Evolutionary conservation across 1,140 invertebrate genomes (phyloP).

Genomic region (Achroia grisella): DNA sequence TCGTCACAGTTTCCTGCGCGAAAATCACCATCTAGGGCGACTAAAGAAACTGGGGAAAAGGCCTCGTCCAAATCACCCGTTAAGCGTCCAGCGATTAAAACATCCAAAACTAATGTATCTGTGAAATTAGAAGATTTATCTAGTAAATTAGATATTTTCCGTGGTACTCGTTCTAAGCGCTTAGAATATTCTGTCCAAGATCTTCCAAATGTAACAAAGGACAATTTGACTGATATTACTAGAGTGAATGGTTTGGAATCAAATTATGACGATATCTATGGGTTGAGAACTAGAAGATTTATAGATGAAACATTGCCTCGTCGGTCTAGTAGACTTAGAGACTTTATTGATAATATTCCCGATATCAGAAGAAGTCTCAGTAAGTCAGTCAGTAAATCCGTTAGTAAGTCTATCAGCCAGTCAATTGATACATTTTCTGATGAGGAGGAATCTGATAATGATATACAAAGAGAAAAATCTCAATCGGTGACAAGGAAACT

Average conservation of each 20-base stretch:
- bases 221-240: slow-evolving; percentile 23
- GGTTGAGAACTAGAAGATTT: slow-evolving; percentile 35
- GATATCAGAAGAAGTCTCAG: slow-evolving; percentile 48
- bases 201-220: slow-evolving; percentile 18
- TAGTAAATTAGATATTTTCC: slow-evolving; percentile 32
- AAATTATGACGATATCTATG: slow-evolving; percentile 27
- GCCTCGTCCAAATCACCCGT: slow-evolving; percentile 37
- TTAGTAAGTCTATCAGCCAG: slow-evolving; percentile 46
- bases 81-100: slow-evolving; percentile 41
- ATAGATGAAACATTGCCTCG: slow-evolving; percentile 35
- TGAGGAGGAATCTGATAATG: slow-evolving; percentile 46
- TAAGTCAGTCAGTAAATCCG: slow-evolving; percentile 47
- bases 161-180: slow-evolving; percentile 38
- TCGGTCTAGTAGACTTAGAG: slow-evolving; percentile 43
- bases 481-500: slow-evolving; percentile 45
- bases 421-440: slow-evolving; percentile 50
- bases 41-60: slow-evolving; percentile 34
- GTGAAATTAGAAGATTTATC: slow-evolving; percentile 35
- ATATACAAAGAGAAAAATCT: slow-evolving; percentile 31
- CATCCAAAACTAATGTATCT: slow-evolving; percentile 23
- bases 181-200: slow-evolving; percentile 52
- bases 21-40: slow-evolving; percentile 47
- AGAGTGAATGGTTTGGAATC: slow-evolving; percentile 46
- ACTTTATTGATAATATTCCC: slow-evolving; percentile 35
- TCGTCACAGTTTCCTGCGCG: slow-evolving; percentile 39